Conservation (phyloP, 2,797 vertebrate species). For the Bufotes viridis region DNA sequence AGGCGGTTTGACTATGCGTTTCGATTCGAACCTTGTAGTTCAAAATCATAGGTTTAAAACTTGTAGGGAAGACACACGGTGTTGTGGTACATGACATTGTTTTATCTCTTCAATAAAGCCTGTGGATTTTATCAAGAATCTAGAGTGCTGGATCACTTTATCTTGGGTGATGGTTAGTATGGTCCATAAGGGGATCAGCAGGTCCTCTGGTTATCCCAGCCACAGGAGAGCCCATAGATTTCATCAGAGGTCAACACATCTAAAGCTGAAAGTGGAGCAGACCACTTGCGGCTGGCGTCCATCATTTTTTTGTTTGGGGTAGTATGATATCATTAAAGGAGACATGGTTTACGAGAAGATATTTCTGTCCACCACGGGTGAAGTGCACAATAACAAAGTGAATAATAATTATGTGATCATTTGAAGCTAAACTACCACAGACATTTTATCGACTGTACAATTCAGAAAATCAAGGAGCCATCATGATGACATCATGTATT, state of each 20-base stretch:
- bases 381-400: neutral
- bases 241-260: neutral
- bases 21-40: no score
- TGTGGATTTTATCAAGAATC: no score
- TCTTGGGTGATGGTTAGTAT: neutral
- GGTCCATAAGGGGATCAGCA: neutral
- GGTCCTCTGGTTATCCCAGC: neutral
- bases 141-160: no score
- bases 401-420: neutral
- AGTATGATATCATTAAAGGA: neutral
- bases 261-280: neutral
- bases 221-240: neutral
- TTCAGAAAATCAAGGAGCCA: slow-evolving; percentile 9
- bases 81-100: no score
- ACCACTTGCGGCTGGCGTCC: neutral
- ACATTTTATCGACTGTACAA: slow-evolving; percentile 31
- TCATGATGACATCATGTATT: slow-evolving; percentile 28
- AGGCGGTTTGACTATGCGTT: no score
- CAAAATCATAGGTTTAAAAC: no score
- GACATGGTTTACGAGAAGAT: neutral
- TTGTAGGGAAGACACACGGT: no score
- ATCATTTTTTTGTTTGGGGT: neutral
- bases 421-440: neutral
- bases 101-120: no score
- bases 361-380: neutral